Evolutionary conservation across 1,140 invertebrate genomes (phyloP), one percentile per base, ranked within the genome.

Genomic region (Agrypnia vestita): DNA sequence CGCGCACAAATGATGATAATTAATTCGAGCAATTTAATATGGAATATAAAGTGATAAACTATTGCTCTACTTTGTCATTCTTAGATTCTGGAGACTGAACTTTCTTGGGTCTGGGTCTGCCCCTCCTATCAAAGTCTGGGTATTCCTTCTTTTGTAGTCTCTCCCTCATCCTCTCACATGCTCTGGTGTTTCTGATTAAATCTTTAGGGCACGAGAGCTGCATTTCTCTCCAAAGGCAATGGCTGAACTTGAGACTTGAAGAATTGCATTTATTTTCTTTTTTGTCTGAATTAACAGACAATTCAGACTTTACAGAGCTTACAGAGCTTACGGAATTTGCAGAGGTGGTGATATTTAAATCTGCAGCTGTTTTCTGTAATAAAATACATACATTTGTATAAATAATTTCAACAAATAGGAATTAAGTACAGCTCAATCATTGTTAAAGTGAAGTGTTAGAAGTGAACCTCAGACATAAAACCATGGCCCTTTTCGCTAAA

Each of bases 121-220:
- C 47, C 15, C 49, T 67, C 43, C 47, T 49, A 12, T 73, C 75
- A 53, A 76, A 80, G 74, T 84, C 80, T 4, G 81, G 78, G 43
- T 84, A 76, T 61, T 80, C 79, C 46, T 72, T 80, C 56, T 84
- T 84, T 82, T 85, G 85, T 47, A 87, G 80, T 72, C 84, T 85
- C 19, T 86, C 86, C 25, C 84, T 82, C 55, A 86, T 83, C 35
- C 82, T 84, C 9, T 83, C 77, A 72, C 87, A 88, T 44, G 83
- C 59, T 74, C 83, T 84, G 25, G 84, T 75, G 51, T 88, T 85
- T 67, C 84, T 86, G 51, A 87, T 86, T 71, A 85, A 77, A 76
- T 87, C 86, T 64, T 84, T 84, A 6, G 87, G 87, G 79, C 87
- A 88, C 71, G 82, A 85, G 3, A 86, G 77, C 80, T 88, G 87